phyloP scores from a whole-genome alignment of 2,113 vertebrate species.

The Phylloscopus trochilus region DNA sequence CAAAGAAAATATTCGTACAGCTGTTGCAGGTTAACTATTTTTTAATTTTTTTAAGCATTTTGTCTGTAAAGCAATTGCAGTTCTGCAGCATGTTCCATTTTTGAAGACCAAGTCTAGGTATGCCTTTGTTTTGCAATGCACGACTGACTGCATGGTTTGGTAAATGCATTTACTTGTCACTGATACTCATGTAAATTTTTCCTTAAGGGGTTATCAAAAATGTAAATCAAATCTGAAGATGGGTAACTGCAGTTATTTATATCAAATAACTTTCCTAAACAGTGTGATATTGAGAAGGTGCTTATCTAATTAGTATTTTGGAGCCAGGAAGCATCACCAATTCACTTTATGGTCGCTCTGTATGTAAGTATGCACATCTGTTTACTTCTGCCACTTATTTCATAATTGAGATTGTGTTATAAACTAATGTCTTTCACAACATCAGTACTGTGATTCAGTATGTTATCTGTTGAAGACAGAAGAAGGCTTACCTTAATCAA shows the following conservation, averaged over 20 bases:
- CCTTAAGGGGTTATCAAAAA: neutral
- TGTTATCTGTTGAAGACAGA: neutral
- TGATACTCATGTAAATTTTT: neutral
- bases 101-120: neutral
- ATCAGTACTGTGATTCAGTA: neutral
- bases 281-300: neutral
- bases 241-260: neutral
- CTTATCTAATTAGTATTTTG: neutral
- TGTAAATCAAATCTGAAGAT: neutral
- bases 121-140: neutral
- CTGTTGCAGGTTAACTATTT: slow-evolving; percentile 80
- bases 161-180: neutral
- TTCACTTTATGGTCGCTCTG: neutral
- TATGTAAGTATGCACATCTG: neutral
- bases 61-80: neutral
- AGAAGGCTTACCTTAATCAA: neutral
- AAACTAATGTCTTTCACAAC: neutral
- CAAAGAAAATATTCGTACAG: slow-evolving; percentile 91
- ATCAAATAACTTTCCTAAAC: neutral
- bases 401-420: neutral
- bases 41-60: neutral
- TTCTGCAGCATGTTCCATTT: neutral
- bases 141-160: neutral
- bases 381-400: neutral
- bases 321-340: neutral